Conservation (phyloP, 1,140 invertebrate genomes). For the Asbolus verrucosus region DNA sequence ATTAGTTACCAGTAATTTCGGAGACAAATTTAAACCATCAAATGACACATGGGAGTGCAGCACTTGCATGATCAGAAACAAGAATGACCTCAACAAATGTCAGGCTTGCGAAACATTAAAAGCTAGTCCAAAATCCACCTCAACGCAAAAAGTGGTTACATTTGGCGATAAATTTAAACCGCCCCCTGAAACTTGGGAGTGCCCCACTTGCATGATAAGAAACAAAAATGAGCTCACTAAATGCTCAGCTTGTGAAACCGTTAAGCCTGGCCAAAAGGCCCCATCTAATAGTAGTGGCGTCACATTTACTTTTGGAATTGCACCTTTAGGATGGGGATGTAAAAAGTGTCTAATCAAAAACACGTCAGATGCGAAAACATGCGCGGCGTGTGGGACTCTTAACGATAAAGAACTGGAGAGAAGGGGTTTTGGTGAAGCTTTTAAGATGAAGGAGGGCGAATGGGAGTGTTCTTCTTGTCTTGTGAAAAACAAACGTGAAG, state of each 20-base stretch:
- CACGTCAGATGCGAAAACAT: conserved; percentile 68
- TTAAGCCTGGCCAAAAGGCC: too few species aligned
- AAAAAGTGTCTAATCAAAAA: conserved; percentile 74
- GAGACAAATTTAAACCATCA: conserved; percentile 60
- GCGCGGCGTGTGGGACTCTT: conserved; percentile 72
- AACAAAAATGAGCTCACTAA: conserved; percentile 71
- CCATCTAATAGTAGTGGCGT: background rate
- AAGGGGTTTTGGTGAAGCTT: conserved; percentile 51
- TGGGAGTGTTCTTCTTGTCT: conserved; percentile 67
- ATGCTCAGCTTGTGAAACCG: conserved; percentile 67
- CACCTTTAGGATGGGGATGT: conserved; percentile 70
- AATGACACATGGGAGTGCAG: conserved; percentile 74
- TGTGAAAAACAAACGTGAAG: conserved; percentile 68
- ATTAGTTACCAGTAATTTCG: conserved; percentile 47
- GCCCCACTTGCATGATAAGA: conserved; percentile 73
- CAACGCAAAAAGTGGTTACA: conserved; percentile 6
- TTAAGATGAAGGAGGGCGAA: conserved; percentile 63
- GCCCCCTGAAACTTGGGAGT: conserved; percentile 71
- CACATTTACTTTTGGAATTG: conserved; percentile 46
- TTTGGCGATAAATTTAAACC: conserved; percentile 61
- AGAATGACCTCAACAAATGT: conserved; percentile 70
- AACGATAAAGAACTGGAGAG: conserved; percentile 57
- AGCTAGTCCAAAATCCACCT: conserved; percentile 60
- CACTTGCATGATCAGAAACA: conserved; percentile 76
- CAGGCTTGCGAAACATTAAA: conserved; percentile 73